These are phyloP conservation scores for Poeciliopsis paucimaculata DNA, from an alignment of 2,797 vertebrate genomes.

Conservation along the genomic window DNA sequence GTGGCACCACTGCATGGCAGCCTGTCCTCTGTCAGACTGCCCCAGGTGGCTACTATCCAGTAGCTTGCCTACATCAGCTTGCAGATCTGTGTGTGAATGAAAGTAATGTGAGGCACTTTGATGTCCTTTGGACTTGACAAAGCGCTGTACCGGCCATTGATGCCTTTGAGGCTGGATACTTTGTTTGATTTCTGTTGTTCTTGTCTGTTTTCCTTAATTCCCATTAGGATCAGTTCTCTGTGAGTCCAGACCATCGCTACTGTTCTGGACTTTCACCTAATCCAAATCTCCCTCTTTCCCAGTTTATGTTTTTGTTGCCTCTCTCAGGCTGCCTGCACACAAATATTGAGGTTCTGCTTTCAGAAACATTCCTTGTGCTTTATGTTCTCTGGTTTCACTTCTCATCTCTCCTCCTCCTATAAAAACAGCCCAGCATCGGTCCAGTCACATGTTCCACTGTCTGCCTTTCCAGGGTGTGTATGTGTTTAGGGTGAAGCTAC, in stretches of 20 bases:
- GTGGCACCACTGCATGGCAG: too few relatives aligned
- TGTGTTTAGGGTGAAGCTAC: conserved; percentile 39
- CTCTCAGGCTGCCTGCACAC: not conserved
- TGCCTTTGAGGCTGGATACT: not conserved
- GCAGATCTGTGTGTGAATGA: too few relatives aligned
- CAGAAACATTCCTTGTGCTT: not conserved
- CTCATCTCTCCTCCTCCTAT: not conserved
- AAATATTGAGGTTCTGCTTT: not conserved
- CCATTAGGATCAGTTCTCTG: not conserved
- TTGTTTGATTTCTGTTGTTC: not conserved
- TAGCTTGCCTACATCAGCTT: too few relatives aligned
- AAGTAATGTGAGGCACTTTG: too few relatives aligned
- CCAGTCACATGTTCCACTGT: conserved; percentile 16
- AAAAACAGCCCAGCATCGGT: not conserved
- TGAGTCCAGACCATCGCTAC: not conserved
- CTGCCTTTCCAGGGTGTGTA: conserved; percentile 15
- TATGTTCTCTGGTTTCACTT: not conserved
- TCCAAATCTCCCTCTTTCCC: not conserved
- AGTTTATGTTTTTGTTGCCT: not conserved
- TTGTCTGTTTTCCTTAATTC: not conserved
- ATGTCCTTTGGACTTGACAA: too few relatives aligned
- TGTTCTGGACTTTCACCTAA: not conserved
- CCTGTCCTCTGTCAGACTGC: too few relatives aligned
- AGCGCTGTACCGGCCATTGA: not conserved
- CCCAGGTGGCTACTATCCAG: too few relatives aligned